Evolutionary conservation across 1,140 invertebrate genomes (phyloP).

Genomic region (Drosophila auraria): DNA sequence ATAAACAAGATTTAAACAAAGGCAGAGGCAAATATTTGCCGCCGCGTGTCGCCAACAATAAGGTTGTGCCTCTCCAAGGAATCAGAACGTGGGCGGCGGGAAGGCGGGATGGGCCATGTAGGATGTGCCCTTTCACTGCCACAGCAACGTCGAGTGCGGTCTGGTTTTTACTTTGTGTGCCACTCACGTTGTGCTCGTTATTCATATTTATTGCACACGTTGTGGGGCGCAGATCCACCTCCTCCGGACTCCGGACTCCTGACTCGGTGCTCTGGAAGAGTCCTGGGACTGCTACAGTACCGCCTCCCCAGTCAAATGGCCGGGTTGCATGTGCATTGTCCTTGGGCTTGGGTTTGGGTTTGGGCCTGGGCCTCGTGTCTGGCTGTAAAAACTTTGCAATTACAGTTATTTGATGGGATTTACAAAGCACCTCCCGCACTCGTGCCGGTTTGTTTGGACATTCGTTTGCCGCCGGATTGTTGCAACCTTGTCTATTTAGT

Average conservation of each 20-base stretch:
- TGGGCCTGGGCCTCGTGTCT: conserved; percentile 65
- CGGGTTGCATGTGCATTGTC: conserved; percentile 77
- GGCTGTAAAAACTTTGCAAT: conserved; percentile 80
- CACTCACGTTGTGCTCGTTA: conserved; percentile 82
- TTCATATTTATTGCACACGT: conserved; percentile 84
- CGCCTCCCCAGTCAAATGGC: conserved; percentile 55
- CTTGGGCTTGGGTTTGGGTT: conserved; percentile 11
- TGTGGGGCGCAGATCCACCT: conserved; percentile 47
- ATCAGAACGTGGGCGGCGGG: conserved; percentile 4
- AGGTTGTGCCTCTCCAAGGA: conserved; percentile 44
- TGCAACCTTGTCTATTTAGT: conserved; percentile 66
- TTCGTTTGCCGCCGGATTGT: conserved; percentile 72
- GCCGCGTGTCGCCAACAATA: conserved; percentile 69
- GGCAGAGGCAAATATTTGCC: conserved; percentile 72
- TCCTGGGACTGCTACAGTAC: conserved; percentile 24
- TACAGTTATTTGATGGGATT: conserved; percentile 83
- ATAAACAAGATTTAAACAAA: conserved; percentile 80
- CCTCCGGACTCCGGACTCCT: conserved; percentile 13
- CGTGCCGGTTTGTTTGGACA: conserved; percentile 67
- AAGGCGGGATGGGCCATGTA: conserved; percentile 5
- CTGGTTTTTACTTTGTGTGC: conserved; percentile 74
- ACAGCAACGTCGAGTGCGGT: conserved; percentile 36
- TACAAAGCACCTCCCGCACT: conserved; percentile 49
- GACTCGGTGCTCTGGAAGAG: conserved; percentile 11
- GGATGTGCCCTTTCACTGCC: conserved; percentile 61